Evolutionary conservation across 2,797 vertebrate genomes (phyloP).

Genomic region (Botia almorhae): DNA sequence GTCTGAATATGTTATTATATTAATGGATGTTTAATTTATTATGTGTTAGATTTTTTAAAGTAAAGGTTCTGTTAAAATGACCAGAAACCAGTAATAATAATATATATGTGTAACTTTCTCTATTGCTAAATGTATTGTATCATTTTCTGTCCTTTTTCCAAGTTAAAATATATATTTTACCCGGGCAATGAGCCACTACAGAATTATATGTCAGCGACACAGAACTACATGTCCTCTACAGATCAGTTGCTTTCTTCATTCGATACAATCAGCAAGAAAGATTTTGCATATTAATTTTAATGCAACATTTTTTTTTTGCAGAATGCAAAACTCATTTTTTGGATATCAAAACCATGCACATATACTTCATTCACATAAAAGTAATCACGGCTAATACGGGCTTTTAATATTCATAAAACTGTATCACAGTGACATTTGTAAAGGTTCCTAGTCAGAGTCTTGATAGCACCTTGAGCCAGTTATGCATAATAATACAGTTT

Average conservation of each 20-base stretch:
- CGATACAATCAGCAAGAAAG: neutral
- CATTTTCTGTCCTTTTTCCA: neutral
- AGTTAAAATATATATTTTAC: neutral
- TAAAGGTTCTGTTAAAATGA: neutral
- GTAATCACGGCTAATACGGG: slow-evolving; percentile 73
- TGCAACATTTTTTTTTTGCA: too few relatives aligned
- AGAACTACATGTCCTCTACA: too few relatives aligned
- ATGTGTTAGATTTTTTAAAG: neutral
- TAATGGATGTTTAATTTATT: neutral
- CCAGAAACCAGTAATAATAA: too few relatives aligned
- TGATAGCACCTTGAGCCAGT: slow-evolving; percentile 74
- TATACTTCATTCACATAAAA: slow-evolving; percentile 61
- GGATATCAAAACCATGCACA: slow-evolving; percentile 37
- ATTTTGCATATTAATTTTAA: slow-evolving; percentile 11
- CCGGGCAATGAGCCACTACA: neutral
- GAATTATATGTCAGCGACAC: too few relatives aligned
- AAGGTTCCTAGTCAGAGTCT: slow-evolving; percentile 76
- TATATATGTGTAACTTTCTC: neutral
- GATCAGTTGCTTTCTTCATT: neutral
- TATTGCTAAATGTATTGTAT: neutral
- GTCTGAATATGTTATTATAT: neutral
- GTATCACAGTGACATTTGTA: slow-evolving; percentile 81
- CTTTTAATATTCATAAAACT: slow-evolving; percentile 84
- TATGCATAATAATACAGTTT: slow-evolving; percentile 66
- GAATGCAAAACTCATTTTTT: neutral